Evolutionary conservation across 2,888 invertebrate genomes (phyloP), one percentile per base, ranked within the genome.

Genomic region (Calephelis perditalis): DNA sequence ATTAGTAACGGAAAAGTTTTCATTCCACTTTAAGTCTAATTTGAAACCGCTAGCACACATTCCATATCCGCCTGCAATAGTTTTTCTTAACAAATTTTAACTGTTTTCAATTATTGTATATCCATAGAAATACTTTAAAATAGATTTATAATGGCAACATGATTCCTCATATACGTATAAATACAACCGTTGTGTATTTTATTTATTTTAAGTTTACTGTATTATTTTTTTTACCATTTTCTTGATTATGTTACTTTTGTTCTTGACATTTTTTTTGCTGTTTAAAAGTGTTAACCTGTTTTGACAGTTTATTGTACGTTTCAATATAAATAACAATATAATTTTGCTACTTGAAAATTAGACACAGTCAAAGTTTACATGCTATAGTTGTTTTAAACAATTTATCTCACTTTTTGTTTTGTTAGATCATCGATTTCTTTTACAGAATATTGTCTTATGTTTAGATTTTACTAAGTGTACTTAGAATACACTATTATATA

Each of bases 51-150:
- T 67, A 71, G 70, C 65, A 70, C 77, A 85, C 86, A 86, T 87
- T 87, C 86, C 86, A 78, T 74, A 64, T 70, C 71, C 61, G 72
- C 72, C 77, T 84, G 87, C 87, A 88, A 89, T 88, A 88, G 85
- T 79, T 77, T 73, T 70, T 60, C 65, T 65, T 66, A 68, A 76
- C 71, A 73, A 77, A 73, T 72, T 74, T 74, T 62, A 63, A 59
- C 57, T 57, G 61, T 63, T 66, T 63, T 64, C 54, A 49, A 56
- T 56, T 26, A 26, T 26, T 56, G 56, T 57, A 59, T 49, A 54
- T 52, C 56, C 61, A 58, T 57, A 47, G 40, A 52, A 35, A 52
- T 52, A 52, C 52, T 52, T 52, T 47, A 8, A 47, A 47, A 35
- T 52, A 52, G 52, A 52, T 35, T 52, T 35, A 52, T 52, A 52